These are phyloP conservation scores for Charina bottae DNA, from an alignment of 2,113 vertebrate genomes.

Conservation along the genomic window DNA sequence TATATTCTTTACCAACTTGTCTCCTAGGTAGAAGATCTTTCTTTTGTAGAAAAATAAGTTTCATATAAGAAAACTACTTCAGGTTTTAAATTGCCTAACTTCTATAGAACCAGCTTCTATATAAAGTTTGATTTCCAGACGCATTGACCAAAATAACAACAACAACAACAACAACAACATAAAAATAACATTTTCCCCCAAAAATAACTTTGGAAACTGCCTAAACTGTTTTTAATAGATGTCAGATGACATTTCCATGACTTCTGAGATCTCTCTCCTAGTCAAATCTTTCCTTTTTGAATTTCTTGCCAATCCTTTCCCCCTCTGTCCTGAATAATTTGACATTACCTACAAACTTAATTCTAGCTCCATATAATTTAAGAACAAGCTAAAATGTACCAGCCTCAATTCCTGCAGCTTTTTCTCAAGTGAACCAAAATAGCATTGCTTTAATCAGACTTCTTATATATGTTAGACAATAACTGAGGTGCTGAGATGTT, in stretches of 20 bases:
- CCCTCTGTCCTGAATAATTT: neutral
- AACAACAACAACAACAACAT: neutral
- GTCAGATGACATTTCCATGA: neutral
- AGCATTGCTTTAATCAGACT: neutral
- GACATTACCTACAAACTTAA: neutral
- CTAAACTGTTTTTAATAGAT: neutral
- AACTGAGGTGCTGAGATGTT: neutral
- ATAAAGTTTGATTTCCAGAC: neutral
- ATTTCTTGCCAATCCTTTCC: neutral
- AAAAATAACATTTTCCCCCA: neutral
- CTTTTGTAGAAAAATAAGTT: neutral
- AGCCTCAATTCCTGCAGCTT: neutral
- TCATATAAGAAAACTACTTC: neutral
- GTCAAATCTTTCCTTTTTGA: neutral
- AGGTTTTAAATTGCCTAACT: neutral
- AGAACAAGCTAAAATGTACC: neutral
- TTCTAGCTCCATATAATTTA: neutral
- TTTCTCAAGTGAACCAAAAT: neutral
- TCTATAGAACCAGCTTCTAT: neutral
- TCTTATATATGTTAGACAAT: neutral
- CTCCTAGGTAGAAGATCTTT: neutral
- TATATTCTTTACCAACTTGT: neutral
- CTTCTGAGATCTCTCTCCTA: neutral
- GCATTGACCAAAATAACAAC: neutral
- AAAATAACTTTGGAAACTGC: neutral